Base-by-base conservation (phyloP, 1,140 invertebrate genomes). In the Berghia stephanieae region DNA sequence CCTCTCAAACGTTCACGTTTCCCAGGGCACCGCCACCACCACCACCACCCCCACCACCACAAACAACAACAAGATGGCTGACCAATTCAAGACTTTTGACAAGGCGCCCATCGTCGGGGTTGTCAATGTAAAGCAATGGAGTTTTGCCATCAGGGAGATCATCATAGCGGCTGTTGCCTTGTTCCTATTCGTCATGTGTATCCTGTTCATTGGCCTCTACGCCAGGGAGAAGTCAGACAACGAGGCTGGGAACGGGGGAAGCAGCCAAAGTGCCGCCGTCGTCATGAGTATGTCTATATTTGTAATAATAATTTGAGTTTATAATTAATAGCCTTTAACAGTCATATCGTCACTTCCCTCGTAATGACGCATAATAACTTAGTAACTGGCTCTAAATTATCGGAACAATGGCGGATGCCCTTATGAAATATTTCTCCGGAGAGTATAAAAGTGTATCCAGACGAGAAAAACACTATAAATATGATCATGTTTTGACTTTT, bases 41-140 rank as follows among this genome's bases (percentile, higher is more conserved):
- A n/a, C n/a, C n/a, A n/a, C n/a, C n/a, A n/a, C n/a, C n/a, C n/a
- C n/a, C n/a, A n/a, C n/a, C n/a, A n/a, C n/a, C n/a, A n/a, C n/a
- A n/a, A n/a, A n/a, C n/a, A 60, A 24, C 55, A 60, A 60, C 34
- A 24, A 57, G 38, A 80, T 80, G 79, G 77, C 67, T 31, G 77
- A 78, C 55, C 44, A 80, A 40, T 80, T 80, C 60, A 74, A 80
- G 63, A 72, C 36, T 8, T 75, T 36, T 44, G 78, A 81, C 78
- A 79, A 81, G 52, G 57, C 43, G 3, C 71, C 80, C 27, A 77
- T 81, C 43, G 3, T 81, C 0, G 31, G 24, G 1, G 43, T 42
- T n/a, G 36, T 79, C 42, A 77, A 49, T 6, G 46, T 74, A 49
- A 72, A 71, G 18, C 4, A 38, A 40, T 75, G 57, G 31, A 21